Base-by-base conservation (phyloP, 2,888 invertebrate species). In the Cheiracanthium punctorium region DNA sequence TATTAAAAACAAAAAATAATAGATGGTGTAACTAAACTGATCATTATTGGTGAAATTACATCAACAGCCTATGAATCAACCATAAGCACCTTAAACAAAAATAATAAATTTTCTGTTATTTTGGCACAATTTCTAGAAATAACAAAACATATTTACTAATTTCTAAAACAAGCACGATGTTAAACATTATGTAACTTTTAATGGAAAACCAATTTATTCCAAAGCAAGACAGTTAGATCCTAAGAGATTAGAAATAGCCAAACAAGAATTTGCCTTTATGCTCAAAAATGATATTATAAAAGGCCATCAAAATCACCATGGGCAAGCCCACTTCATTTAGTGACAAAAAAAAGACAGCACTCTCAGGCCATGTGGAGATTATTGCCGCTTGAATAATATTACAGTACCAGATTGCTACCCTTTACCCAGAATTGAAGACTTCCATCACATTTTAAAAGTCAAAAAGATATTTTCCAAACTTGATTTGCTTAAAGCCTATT, bases 141-240 rank as follows among this genome's bases (percentile, higher is more conserved):
- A 30, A 33, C 76, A 65, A 33, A 29, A 67, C 43, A 10, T 28
- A 58, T 24, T 58, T 58, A 37, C 10, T 37, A 37, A 37, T 37
- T 37, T 37, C 37, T 37, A 37, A 37, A 37, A 37, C 37, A 30
- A 74, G n/a, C 73, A 74, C 28, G 10, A 73, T 74, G 52, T 58
- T 52, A 20, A 74, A 32, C 91, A 91, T 77, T 89, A 89, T 87
- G 90, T 91, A 52, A 72, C 84, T 48, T 90, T 90, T 7, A 90
- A 88, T 0, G 91, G 91, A 14, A 90, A 90, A 43, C 91, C 91
- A 8, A 90, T 90, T 4, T 77, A 80, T 30, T 41, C 89, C 10
- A 88, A 88, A 65, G 88, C 90, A 2, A 75, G 75, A 29, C 64
- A 72, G n/a, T 24, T 72, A 64, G 75, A 64, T 65, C 75, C 32